Conservation (phyloP, 2,797 vertebrate species). For the Myripristis jacobus region DNA sequence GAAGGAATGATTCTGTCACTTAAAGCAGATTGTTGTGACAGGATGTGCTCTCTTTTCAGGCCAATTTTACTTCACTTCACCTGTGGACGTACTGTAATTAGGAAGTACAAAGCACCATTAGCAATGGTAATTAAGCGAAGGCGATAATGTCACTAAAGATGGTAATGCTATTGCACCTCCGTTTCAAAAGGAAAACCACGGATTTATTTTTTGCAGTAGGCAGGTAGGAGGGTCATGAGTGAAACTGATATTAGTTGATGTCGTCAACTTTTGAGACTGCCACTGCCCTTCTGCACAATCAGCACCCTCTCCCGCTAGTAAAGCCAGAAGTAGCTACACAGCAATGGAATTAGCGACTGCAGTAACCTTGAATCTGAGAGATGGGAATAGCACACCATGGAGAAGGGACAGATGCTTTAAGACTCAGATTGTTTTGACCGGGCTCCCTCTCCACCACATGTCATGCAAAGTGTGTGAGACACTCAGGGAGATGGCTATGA, state of each 20-base stretch:
- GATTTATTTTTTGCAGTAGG: conserved; percentile 58
- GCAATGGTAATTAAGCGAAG: conserved; percentile 70
- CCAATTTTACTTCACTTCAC: conserved; percentile 65
- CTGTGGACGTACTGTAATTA: conserved; percentile 71
- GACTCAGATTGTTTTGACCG: conserved; percentile 82
- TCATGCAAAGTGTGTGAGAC: conserved; percentile 87
- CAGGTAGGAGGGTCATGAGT: conserved; percentile 48
- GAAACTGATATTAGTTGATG: conserved; percentile 57
- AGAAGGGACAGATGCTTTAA: conserved; percentile 81
- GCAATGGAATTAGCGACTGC: conserved; percentile 77
- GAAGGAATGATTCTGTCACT: conserved; percentile 71
- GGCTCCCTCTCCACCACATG: conserved; percentile 84
- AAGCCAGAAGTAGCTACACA: conserved; percentile 78
- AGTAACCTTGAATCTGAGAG: conserved; percentile 80
- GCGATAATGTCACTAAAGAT: conserved; percentile 54
- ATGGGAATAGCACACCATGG: conserved; percentile 77
- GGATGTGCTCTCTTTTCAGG: conserved; percentile 69
- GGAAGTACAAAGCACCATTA: conserved; percentile 77
- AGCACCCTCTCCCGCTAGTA: conserved; percentile 59
- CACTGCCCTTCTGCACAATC: conserved; percentile 67
- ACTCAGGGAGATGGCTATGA: conserved; percentile 77
- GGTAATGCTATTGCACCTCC: conserved; percentile 42
- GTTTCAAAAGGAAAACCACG: conserved; percentile 50
- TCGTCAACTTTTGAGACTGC: conserved; percentile 66
- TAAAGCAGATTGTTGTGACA: conserved; percentile 64